Evolutionary conservation across 2,113 vertebrate genomes (phyloP).

Genomic region (Pampusana beccarii): DNA sequence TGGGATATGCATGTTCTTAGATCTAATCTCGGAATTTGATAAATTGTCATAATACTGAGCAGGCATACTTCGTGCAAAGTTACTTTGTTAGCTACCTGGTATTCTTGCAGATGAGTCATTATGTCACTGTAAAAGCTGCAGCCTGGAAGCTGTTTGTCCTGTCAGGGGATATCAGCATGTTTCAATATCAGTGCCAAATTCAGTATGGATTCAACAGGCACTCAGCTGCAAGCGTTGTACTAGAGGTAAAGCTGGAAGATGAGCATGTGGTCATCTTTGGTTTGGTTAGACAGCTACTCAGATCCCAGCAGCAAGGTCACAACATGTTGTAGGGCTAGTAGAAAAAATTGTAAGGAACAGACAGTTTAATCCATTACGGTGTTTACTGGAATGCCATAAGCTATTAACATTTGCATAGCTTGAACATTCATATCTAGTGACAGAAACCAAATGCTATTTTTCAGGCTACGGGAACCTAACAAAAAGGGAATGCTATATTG

Average conservation of each 20-base stretch:
- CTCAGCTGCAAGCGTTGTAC: neutral
- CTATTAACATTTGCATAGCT: neutral
- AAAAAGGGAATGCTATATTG: neutral
- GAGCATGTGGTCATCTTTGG: neutral
- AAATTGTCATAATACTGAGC: neutral
- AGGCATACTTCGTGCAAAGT: neutral
- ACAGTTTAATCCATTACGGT: neutral
- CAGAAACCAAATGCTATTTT: neutral
- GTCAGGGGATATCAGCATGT: too few species aligned
- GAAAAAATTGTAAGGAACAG: neutral
- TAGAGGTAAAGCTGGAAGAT: neutral
- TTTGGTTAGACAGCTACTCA: neutral
- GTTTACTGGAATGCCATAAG: neutral
- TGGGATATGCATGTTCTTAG: rapidly evolving
- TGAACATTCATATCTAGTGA: neutral
- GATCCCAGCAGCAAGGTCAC: neutral
- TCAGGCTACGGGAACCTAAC: neutral
- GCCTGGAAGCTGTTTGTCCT: neutral
- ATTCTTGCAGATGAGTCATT: neutral
- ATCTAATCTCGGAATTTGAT: neutral
- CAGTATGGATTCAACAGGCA: neutral
- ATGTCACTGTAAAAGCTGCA: neutral
- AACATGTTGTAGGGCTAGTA: neutral
- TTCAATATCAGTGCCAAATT: neutral
- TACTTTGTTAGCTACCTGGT: neutral